Conservation (phyloP, 1,140 invertebrate species). For the Apis laboriosa region DNA sequence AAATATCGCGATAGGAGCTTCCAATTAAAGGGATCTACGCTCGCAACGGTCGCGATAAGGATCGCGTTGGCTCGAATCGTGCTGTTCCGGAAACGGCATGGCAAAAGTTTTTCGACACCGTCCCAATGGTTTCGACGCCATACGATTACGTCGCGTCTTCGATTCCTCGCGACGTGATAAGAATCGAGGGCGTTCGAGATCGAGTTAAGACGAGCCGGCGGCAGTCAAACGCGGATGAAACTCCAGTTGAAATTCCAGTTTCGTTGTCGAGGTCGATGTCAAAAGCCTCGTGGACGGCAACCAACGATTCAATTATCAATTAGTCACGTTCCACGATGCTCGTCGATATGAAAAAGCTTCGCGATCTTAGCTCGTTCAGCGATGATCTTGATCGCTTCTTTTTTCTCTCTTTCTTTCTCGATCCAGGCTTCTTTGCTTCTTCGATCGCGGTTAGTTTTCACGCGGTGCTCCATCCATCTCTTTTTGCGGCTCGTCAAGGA, state of each 20-base stretch:
- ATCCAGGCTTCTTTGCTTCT: conserved; percentile 26
- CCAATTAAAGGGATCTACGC: conserved; percentile 53
- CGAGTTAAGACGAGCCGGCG: not conserved
- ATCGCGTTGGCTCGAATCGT: conserved; percentile 32
- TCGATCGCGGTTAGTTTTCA: conserved; percentile 43
- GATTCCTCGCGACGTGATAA: conserved; percentile 8
- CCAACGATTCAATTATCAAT: conserved; percentile 63
- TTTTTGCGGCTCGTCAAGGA: conserved; percentile 47
- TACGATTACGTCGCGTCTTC: not conserved
- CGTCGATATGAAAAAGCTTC: conserved; percentile 52
- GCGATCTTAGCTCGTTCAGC: too few species aligned
- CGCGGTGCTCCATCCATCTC: conserved; percentile 35
- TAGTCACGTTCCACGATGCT: conserved; percentile 60
- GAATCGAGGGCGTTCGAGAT: conserved; percentile 28
- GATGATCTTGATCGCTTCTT: too few species aligned
- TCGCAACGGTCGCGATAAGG: conserved; percentile 51
- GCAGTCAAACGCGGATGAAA: not conserved
- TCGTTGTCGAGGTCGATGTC: not conserved
- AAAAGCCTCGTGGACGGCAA: conserved; percentile 4
- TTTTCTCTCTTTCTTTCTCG: not conserved
- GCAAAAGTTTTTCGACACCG: conserved; percentile 54
- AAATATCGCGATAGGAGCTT: conserved; percentile 13
- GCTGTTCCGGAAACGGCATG: conserved; percentile 48
- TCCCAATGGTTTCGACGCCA: conserved; percentile 5
- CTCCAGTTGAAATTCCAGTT: conserved; percentile 4